Conservation (phyloP, 2,888 invertebrate genomes). For the Dusona sp. region DNA sequence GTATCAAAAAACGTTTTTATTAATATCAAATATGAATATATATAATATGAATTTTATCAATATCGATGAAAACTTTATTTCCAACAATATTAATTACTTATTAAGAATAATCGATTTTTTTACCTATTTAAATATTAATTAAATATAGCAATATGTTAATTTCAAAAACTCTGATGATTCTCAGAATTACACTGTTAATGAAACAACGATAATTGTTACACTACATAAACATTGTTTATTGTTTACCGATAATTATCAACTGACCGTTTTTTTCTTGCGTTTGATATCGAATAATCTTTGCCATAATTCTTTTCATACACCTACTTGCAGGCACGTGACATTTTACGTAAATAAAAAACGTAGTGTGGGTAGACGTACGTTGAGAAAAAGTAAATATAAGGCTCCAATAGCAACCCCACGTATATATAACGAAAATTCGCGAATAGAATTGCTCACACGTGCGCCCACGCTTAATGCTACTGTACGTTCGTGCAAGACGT, state of each 20-base stretch:
- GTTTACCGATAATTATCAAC: not conserved
- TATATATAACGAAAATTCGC: conserved; percentile 45
- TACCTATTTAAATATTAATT: not conserved
- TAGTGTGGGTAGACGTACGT: conserved; percentile 26
- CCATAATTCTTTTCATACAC: not conserved
- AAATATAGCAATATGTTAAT: not conserved
- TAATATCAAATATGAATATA: not conserved
- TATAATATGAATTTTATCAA: too few species aligned
- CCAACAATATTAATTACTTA: not conserved
- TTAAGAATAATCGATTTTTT: not conserved
- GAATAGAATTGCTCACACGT: conserved; percentile 63
- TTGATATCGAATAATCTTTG: not conserved
- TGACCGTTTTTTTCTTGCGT: not conserved
- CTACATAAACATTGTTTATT: not conserved
- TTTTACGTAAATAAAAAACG: conserved; percentile 3
- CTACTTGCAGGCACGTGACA: conserved; percentile 1
- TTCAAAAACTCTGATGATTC: not conserved
- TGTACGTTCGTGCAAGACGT: conserved; percentile 7
- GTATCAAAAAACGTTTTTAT: not conserved
- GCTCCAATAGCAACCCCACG: not conserved
- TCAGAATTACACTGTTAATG: not conserved
- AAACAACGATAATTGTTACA: not conserved
- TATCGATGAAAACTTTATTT: too few species aligned
- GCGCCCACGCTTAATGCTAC: conserved; percentile 31
- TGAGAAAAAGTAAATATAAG: conserved; percentile 16